Evolutionary conservation across 2,888 invertebrate genomes (phyloP).

Genomic region (Harpalus rufipes): DNA sequence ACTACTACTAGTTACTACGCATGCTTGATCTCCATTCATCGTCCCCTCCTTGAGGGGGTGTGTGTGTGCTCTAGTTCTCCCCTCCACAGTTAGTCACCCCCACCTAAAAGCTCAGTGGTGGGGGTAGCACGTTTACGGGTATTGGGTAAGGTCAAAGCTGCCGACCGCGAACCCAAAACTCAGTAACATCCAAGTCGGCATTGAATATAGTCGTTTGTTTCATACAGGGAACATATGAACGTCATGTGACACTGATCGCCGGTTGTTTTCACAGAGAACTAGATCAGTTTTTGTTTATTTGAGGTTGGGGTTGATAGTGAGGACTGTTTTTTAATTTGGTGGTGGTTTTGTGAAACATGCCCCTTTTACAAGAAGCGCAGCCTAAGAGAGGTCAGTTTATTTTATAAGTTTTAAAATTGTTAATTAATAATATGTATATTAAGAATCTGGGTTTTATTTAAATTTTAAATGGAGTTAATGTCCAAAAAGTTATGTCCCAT

Average conservation of each 20-base stretch:
- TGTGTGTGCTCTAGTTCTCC: slow-evolving; percentile 75
- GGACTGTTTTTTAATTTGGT: slow-evolving; percentile 66
- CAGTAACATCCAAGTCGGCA: slow-evolving; percentile 62
- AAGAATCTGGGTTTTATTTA: too few species aligned
- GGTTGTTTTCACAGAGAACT: slow-evolving; percentile 62
- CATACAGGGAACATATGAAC: slow-evolving; percentile 35
- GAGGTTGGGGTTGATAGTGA: slow-evolving; percentile 61
- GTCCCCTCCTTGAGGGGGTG: slow-evolving; percentile 55
- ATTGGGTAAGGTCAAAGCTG: slow-evolving; percentile 76
- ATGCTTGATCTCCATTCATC: slow-evolving; percentile 41
- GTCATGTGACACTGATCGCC: slow-evolving; percentile 52
- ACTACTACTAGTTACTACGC: slow-evolving; percentile 42
- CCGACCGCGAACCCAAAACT: slow-evolving; percentile 65
- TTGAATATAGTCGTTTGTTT: slow-evolving; percentile 54
- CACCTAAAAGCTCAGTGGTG: slow-evolving; percentile 71
- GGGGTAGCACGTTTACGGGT: slow-evolving; percentile 75
- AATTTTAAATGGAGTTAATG: too few species aligned
- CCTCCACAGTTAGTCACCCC: slow-evolving; percentile 70
- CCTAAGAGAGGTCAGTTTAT: slow-evolving; percentile 75
- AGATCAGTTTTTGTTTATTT: slow-evolving; percentile 68
- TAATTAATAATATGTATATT: too few species aligned
- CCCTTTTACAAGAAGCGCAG: slow-evolving; percentile 75
- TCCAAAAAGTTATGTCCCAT: too few species aligned
- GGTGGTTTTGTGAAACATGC: slow-evolving; percentile 72
- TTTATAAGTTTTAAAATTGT: background rate